phyloP scores from a whole-genome alignment of 2,797 vertebrate species.

The Glyptemys insculpta region DNA sequence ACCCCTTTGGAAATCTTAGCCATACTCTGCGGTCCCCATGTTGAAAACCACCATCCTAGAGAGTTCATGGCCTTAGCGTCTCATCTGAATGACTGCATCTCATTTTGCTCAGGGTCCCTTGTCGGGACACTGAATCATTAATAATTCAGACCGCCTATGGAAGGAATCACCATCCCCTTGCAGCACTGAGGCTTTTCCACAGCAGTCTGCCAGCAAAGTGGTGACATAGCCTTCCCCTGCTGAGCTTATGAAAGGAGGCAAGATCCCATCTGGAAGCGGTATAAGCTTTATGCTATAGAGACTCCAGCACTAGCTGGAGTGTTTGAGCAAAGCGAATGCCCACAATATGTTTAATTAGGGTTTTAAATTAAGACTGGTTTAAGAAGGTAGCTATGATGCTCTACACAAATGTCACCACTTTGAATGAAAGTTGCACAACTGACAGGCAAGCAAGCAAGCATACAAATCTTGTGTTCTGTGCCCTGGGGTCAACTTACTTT shows the following conservation, averaged over 20 bases:
- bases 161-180: neutral
- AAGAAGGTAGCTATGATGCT: neutral
- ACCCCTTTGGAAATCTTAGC: neutral
- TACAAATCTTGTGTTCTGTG: neutral
- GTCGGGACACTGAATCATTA: fast-evolving
- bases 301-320: neutral
- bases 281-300: neutral
- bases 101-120: neutral
- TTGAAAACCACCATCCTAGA: neutral
- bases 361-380: neutral
- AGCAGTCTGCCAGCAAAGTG: neutral
- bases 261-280: neutral
- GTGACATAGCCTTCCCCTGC: neutral
- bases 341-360: neutral
- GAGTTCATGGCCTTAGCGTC: neutral
- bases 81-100: neutral
- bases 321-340: neutral
- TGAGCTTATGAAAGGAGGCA: neutral
- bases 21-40: neutral
- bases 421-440: neutral
- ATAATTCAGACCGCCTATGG: neutral
- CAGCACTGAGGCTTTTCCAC: neutral
- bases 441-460: neutral
- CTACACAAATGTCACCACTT: neutral
- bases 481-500: neutral